Evolutionary conservation across 1,140 invertebrate species (phyloP), one percentile per base, ranked within the genome.

Genomic region (Bombus consobrinus): DNA sequence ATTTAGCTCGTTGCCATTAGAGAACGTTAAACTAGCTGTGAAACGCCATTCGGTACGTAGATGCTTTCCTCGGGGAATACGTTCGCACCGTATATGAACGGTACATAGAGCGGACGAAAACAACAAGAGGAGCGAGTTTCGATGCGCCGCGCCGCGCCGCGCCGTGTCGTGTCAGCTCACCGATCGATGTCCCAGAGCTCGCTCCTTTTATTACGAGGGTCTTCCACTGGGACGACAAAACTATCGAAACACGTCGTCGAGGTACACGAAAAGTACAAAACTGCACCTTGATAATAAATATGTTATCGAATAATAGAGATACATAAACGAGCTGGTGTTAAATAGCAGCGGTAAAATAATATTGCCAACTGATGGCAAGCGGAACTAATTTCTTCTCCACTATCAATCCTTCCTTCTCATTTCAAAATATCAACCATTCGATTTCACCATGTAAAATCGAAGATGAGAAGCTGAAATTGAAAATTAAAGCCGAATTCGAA

Each of bases 251-350:
- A n/a, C 28, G 82, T 78, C 39, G 41, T n/a, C 47, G 28, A n/a
- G 1, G 37, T 8, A 43, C 41, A 43, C 25, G 41, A 43, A 69
- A 22, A 18, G 10, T 32, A 37, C 59, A 81, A 81, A 81, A 76
- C 22, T 34, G 74, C 43, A n/a, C 28, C 39, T 64, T 71, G 53
- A 37, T 74, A 85, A n/a, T 43, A 73, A 85, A n/a, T 43, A 66
- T 41, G 34, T 43, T 22, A 28, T 76, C 53, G 47, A 13, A 10
- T 25, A 32, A 59, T 41, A 41, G 71, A 68, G 71, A 68, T 76
- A 81, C 75, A 81, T 81, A 41, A 64, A 80, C 71, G 32, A 64
- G 74, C 64, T 28, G 62, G 47, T 53, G 8, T 53, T 53, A 39
- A 6, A 39, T 0, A 9, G 25, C 0, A 18, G 43, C 43, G 43